Evolutionary conservation across 2,113 vertebrate genomes (phyloP).

Genomic region (Xiphophorus couchianus): DNA sequence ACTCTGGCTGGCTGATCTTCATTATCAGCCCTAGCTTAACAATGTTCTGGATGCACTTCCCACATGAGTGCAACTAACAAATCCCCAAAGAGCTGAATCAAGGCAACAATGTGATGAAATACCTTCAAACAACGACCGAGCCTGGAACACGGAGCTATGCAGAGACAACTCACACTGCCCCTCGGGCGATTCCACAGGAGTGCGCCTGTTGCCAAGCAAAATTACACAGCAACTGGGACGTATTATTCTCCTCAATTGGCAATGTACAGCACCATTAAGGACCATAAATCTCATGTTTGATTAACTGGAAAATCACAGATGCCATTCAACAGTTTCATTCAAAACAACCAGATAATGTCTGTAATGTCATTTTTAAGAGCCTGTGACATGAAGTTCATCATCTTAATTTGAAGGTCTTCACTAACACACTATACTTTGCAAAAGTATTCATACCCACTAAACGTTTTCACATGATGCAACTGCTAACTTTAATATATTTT

Average conservation of each 20-base stretch:
- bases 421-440: background rate
- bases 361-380: constrained; percentile 9
- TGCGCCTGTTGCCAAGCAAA: constrained; percentile 78
- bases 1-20: constrained; percentile 77
- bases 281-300: constrained; percentile 76
- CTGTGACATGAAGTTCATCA: background rate
- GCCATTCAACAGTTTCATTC: constrained; percentile 39
- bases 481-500: too few relatives aligned
- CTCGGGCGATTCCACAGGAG: constrained; percentile 74
- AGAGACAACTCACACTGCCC: constrained; percentile 71
- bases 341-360: constrained; percentile 21
- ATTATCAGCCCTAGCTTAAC: constrained; percentile 78
- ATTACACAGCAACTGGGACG: constrained; percentile 79
- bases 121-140: constrained; percentile 76
- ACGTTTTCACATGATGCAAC: too few relatives aligned
- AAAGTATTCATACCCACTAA: too few relatives aligned
- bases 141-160: constrained; percentile 68
- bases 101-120: constrained; percentile 79
- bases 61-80: constrained; percentile 79
- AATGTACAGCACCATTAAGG: constrained; percentile 75
- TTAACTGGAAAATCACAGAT: constrained; percentile 61
- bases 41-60: constrained; percentile 79
- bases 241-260: constrained; percentile 79
- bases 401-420: background rate
- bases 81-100: constrained; percentile 78